Evolutionary conservation across 2,888 invertebrate species (phyloP), one percentile per base, ranked within the genome.

Genomic region (Latrodectus elegans): DNA sequence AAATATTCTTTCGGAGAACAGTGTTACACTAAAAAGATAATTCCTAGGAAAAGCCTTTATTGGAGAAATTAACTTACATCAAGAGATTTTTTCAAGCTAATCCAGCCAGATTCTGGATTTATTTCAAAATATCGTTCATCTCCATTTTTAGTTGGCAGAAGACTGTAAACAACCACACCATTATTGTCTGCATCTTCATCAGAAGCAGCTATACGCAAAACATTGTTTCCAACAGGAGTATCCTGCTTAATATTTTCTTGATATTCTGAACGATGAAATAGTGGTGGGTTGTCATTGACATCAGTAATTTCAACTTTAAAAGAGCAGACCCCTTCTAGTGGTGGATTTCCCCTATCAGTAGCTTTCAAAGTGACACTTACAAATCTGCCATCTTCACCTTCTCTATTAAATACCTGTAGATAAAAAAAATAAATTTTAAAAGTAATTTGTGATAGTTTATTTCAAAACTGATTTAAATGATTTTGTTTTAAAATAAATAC

Each of bases 281-380:
- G 93, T 11, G 97, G 97, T 11, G 97, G 97, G 93, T 99, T 99
- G 92, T 99, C 99, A 92, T 99, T 99, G 70, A 98, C 97, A 92
- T 99, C 99, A 1, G 97, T 97, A 80, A 99, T 97, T 94, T 98
- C 98, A 72, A 98, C 98, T 17, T 97, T 98, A 92, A 99, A 99
- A 9, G 99, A 99, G 92, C 99, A 99, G 90, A 99, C 98, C 49
- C 99, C 98, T 93, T 99, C 99, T 90, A 99, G 93, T 0, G 97
- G 97, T 2, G 99, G 98, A 92, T 97, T 97, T 17, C 99, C 99
- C 92, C 98, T 97, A 94, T 99, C 99, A 0, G 98, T 98, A 8
- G 99, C 99, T 93, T 99, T 98, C 0, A 99, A 97, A 0, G 98
- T 99, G 6, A 98, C 97, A 0, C 97, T 97, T 8, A 98, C 97